Evolutionary conservation across 2,888 invertebrate species (phyloP), one percentile per base, ranked within the genome.

Genomic region (Seira ritae): DNA sequence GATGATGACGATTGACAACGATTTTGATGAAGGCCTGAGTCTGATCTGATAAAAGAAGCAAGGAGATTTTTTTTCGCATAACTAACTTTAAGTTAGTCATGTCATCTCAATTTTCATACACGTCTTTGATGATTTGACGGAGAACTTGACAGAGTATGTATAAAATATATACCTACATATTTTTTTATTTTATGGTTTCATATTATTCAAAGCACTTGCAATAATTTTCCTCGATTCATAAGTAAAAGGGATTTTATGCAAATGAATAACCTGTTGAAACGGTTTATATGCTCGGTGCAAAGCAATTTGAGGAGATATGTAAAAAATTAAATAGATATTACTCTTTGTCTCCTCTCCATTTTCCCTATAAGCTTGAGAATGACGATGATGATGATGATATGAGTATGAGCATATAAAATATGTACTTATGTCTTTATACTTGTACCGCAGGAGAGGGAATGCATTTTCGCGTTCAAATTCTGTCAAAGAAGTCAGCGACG

Each of bases 401-500:
- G n/a, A n/a, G n/a, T 31, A 31, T 31, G 31, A 31, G 8, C 31
- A 31, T 31, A 31, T 31, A 4, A n/a, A n/a, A 31, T 31, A 31
- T 8, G 2, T 31, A 31, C 8, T 31, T 31, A 31, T 31, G 31
- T 31, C 31, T 31, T 31, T 31, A 31, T 31, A 31, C 50, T 15
- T n/a, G 3, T 50, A 50, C 17, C 8, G 17, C 50, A 8, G 67
- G 24, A 69, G 46, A 75, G 20, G 62, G 42, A 78, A 22, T 46
- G 66, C 23, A 72, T 31, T 73, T 50, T 67, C 70, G 71, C 69
- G 68, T 50, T 82, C 69, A 77, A 68, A 73, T 69, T 83, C 87
- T 88, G 89, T 88, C 89, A 89, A 89, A 87, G 88, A 80, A 87
- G 89, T 89, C 86, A 88, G 87, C 86, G 87, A 87, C 82, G 85